Conservation (phyloP, 1,140 invertebrate species). For the Drosophila dunni region DNA sequence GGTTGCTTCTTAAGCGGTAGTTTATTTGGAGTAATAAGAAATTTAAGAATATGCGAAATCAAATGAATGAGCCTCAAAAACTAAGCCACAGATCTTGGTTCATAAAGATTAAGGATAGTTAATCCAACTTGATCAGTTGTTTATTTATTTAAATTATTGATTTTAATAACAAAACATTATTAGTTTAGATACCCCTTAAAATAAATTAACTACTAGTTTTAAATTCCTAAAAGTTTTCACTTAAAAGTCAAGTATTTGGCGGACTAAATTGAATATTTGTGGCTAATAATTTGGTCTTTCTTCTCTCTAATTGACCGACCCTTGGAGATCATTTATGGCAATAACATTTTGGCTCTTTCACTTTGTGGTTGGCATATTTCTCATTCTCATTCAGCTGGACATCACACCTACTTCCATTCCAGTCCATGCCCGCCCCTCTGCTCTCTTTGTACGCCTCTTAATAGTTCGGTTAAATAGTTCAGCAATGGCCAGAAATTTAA, state of each 20-base stretch:
- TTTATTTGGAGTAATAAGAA: neutral
- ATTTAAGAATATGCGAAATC: too few species aligned
- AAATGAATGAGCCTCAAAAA: too few species aligned
- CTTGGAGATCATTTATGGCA: slow-evolving; percentile 33
- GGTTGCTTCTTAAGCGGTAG: neutral
- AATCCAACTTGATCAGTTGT: too few species aligned
- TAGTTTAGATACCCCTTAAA: too few species aligned
- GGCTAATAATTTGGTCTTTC: neutral
- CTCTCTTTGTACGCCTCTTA: neutral
- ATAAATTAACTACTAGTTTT: too few species aligned
- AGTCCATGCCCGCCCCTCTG: neutral
- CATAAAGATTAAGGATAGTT: too few species aligned
- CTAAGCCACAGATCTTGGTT: too few species aligned
- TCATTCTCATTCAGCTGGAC: slow-evolving; percentile 19
- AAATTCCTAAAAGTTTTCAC: too few species aligned
- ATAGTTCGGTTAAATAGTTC: slow-evolving; percentile 55
- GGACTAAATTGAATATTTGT: too few species aligned
- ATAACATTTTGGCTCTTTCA: slow-evolving; percentile 40
- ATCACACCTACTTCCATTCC: slow-evolving; percentile 5
- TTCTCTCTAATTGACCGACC: slow-evolving; percentile 4
- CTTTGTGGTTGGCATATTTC: slow-evolving; percentile 32
- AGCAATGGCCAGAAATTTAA: slow-evolving; percentile 70
- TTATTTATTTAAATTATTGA: too few species aligned
- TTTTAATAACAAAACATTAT: too few species aligned
- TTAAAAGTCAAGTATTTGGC: too few species aligned